Conservation (phyloP, 2,797 vertebrate species). For the Coregonus ussuriensis region DNA sequence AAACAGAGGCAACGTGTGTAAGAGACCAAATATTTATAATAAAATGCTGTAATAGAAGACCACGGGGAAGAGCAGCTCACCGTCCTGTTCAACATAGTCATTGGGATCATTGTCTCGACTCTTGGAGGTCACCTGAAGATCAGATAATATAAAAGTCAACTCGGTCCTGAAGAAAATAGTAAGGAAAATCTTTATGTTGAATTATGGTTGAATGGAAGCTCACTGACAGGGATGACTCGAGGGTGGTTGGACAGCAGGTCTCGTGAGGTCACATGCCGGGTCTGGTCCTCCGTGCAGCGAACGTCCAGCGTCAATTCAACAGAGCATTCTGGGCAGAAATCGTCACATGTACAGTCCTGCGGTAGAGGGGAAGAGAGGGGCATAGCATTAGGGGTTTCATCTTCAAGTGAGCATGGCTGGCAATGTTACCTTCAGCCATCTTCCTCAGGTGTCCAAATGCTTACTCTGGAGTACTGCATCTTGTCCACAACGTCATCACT, state of each 20-base stretch:
- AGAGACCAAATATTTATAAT: too few species aligned
- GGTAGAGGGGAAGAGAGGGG: not conserved
- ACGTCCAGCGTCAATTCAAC: constrained; percentile 95
- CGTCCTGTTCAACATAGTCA: constrained; percentile 95
- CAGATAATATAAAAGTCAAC: not conserved
- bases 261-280: constrained; percentile 91
- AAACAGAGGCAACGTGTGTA: too few species aligned
- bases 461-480: constrained; percentile 94
- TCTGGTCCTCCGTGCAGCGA: constrained; percentile 95
- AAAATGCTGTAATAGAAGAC: not conserved
- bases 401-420: not conserved
- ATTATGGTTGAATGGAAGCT: not conserved
- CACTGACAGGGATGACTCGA: constrained; percentile 91
- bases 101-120: constrained; percentile 96
- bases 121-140: constrained; percentile 90
- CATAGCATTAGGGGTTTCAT: not conserved
- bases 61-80: constrained; percentile 66
- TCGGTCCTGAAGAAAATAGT: not conserved
- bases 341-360: constrained; percentile 96
- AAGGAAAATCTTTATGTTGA: not conserved
- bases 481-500: constrained; percentile 98
- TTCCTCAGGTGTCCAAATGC: constrained; percentile 34
- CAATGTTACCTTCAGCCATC: not conserved
- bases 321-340: constrained; percentile 96
- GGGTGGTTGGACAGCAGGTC: constrained; percentile 96